Conservation (phyloP, 2,797 vertebrate species). For the Salmo trutta region DNA sequence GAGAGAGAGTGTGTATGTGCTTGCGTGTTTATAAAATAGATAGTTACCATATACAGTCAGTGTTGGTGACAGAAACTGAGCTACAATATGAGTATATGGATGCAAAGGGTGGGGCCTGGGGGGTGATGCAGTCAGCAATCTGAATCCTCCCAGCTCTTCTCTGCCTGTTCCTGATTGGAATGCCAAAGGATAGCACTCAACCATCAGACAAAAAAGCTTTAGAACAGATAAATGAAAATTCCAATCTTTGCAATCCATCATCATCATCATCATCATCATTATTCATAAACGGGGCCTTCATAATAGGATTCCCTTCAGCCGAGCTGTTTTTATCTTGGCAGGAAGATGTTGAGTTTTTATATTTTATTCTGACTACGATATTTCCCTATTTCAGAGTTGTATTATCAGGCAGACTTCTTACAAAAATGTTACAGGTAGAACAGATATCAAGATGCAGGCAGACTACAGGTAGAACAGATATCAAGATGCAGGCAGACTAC, state of each 20-base stretch:
- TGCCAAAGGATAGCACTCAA: slow-evolving; percentile 47
- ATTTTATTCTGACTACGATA: neutral
- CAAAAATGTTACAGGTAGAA: no score
- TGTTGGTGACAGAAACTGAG: neutral
- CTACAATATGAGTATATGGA: slow-evolving; percentile 20
- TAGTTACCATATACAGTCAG: neutral
- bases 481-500: no score
- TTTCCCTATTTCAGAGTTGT: neutral
- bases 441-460: no score
- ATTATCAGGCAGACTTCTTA: neutral
- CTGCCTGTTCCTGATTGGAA: slow-evolving; percentile 65
- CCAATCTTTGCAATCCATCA: slow-evolving; percentile 26
- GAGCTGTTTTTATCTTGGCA: neutral
- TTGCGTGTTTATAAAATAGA: no score
- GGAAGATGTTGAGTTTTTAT: neutral
- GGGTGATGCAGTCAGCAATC: slow-evolving; percentile 19
- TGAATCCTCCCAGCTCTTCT: slow-evolving; percentile 41
- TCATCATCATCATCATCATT: slow-evolving; percentile 25
- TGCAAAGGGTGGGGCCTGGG: slow-evolving; percentile 21
- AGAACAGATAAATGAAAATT: slow-evolving; percentile 29
- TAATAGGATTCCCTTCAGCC: neutral
- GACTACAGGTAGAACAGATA: no score
- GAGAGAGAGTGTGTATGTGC: slow-evolving; percentile 26
- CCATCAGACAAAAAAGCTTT: slow-evolving; percentile 31
- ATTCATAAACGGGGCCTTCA: neutral